Evolutionary conservation across 1,140 invertebrate species (phyloP).

Genomic region (Penaeus indicus): DNA sequence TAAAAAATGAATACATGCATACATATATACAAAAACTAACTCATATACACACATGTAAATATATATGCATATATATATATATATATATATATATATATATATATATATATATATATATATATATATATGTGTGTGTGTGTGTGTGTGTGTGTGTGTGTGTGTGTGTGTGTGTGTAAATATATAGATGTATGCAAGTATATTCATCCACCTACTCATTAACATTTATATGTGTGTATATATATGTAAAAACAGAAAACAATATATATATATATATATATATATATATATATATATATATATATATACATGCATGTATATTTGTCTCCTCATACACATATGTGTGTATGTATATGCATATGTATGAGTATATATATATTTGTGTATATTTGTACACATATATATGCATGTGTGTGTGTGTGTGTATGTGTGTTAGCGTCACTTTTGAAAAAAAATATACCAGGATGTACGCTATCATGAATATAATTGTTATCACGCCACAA

Average conservation of each 20-base stretch:
- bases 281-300: too few relatives aligned
- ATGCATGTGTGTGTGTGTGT: too few relatives aligned
- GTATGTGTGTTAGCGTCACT: neutral
- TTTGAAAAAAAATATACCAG: neutral
- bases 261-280: neutral
- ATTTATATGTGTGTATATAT: neutral
- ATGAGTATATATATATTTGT: neutral
- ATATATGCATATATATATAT: too few relatives aligned
- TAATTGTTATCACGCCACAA: neutral
- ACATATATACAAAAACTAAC: too few relatives aligned
- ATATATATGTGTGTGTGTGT: neutral
- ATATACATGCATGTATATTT: too few relatives aligned
- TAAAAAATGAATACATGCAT: too few relatives aligned
- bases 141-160: neutral
- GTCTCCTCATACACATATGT: too few relatives aligned
- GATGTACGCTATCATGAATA: neutral
- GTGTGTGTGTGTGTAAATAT: neutral
- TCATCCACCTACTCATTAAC: neutral
- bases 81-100: neutral
- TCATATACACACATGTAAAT: too few relatives aligned
- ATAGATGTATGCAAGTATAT: slow-evolving; percentile 1
- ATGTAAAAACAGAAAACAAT: neutral
- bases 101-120: neutral
- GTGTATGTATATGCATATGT: neutral
- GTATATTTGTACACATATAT: neutral